Evolutionary conservation across 37 sponge, comb jelly and placozoan genomes (phyloP).

Genomic region (Aplysina aerophoba): DNA sequence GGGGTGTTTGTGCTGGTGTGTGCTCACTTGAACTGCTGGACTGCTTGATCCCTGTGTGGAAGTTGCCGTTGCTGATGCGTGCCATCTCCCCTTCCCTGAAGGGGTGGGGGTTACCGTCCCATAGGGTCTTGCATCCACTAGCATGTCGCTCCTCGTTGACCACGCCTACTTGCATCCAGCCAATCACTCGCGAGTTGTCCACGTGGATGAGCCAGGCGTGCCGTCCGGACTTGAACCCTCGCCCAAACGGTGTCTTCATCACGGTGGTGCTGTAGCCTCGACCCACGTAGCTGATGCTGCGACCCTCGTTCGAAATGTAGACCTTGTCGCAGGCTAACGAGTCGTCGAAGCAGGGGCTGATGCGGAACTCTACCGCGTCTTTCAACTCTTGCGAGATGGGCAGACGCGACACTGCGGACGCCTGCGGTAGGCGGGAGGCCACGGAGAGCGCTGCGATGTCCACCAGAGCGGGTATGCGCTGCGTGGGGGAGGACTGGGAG

Average conservation of each 20-base stretch:
- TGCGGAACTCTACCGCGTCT: slow-evolving; percentile 69
- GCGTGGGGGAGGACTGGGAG: slow-evolving; percentile 21
- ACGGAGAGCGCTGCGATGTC: slow-evolving; percentile 55
- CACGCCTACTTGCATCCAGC: slow-evolving; percentile 95
- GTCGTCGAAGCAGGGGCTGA: slow-evolving; percentile 71
- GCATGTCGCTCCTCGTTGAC: slow-evolving; percentile 67
- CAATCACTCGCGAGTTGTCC: slow-evolving; percentile 80
- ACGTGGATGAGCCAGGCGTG: slow-evolving; percentile 83
- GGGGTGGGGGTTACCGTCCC: slow-evolving; percentile 95
- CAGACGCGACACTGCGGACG: slow-evolving; percentile 58
- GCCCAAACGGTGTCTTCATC: slow-evolving; percentile 72
- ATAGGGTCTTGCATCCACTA: slow-evolving; percentile 54
- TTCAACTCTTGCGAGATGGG: slow-evolving; percentile 67
- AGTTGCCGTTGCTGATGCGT: slow-evolving; percentile 83
- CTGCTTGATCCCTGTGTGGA: slow-evolving; percentile 61
- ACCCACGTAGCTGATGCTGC: slow-evolving; percentile 71
- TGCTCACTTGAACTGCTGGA: too few relatives aligned
- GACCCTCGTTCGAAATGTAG: slow-evolving; percentile 61
- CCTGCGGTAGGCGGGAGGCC: slow-evolving; percentile 18
- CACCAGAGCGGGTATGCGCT: slow-evolving; percentile 36
- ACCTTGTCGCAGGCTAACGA: slow-evolving; percentile 49
- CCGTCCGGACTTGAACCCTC: slow-evolving; percentile 68
- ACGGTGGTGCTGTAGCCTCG: slow-evolving; percentile 85
- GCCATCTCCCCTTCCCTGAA: slow-evolving; percentile 87
- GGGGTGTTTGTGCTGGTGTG: too few relatives aligned